A percentile compares a stretch with the other conserved stretches of the same genome.
Evolutionary conservation across 2,797 vertebrate genomes (phyloP).

Genomic region (Spondyliosoma cantharus): DNA sequence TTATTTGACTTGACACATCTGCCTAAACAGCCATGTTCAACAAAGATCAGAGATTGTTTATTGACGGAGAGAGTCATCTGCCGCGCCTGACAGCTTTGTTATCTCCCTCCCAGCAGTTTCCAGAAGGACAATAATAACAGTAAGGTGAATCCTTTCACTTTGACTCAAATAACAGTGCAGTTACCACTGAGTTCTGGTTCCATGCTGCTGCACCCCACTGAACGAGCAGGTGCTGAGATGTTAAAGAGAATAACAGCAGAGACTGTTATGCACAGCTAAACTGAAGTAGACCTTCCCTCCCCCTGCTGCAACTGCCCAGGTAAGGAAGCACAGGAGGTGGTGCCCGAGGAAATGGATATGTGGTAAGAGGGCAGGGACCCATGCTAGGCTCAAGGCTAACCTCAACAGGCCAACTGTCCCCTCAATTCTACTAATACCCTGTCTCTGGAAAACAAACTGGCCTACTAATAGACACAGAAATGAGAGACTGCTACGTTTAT

Average conservation of each 20-base stretch:
- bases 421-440: no score
- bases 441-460: neutral
- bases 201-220: conserved; percentile 59
- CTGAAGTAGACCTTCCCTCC: neutral
- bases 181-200: conserved; percentile 21
- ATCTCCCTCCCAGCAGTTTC: conserved; percentile 51
- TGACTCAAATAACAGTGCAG: conserved; percentile 58
- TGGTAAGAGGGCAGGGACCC: neutral
- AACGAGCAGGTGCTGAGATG: conserved; percentile 52
- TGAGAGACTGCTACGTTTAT: neutral
- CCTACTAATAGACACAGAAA: neutral
- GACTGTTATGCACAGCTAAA: neutral
- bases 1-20: conserved; percentile 78
- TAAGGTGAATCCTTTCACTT: conserved; percentile 66
- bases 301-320: neutral
- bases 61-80: conserved; percentile 60
- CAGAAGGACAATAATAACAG: conserved; percentile 65
- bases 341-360: neutral
- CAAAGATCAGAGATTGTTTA: conserved; percentile 70
- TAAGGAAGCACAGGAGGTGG: neutral
- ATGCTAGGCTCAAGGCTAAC: neutral
- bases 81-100: conserved; percentile 41
- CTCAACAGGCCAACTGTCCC: no score
- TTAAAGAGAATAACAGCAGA: conserved; percentile 29
- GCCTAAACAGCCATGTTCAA: conserved; percentile 63